Evolutionary conservation across 2,888 invertebrate genomes (phyloP).

Genomic region (Amphipyra berbera): DNA sequence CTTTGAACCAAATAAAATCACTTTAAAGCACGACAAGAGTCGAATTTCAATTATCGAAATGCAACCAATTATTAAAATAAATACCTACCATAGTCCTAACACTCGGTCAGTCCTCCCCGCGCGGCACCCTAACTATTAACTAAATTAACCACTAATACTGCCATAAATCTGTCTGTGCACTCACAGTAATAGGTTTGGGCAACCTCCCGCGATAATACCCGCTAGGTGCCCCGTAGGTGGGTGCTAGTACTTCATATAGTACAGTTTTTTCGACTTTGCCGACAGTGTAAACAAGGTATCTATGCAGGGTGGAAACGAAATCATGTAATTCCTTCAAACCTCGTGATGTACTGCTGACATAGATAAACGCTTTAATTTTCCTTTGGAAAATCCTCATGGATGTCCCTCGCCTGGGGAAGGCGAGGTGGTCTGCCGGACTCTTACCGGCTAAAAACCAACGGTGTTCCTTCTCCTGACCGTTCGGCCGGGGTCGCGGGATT

Average conservation of each 20-base stretch:
- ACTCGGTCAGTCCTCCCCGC: slow-evolving; percentile 18
- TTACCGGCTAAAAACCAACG: no score
- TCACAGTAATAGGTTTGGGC: slow-evolving; percentile 58
- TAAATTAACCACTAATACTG: slow-evolving; percentile 71
- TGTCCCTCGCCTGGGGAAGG: no score
- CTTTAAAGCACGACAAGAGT: not conserved
- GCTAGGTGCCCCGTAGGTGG: slow-evolving; percentile 25
- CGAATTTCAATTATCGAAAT: not conserved
- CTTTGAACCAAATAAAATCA: no score
- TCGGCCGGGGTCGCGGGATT: no score
- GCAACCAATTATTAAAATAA: slow-evolving; percentile 13
- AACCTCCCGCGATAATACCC: slow-evolving; percentile 33
- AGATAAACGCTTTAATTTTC: no score
- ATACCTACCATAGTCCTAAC: slow-evolving; percentile 22
- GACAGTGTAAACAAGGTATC: slow-evolving; percentile 24
- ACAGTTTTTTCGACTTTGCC: slow-evolving; percentile 1
- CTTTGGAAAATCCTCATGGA: no score
- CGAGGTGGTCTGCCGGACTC: no score
- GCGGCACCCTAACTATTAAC: slow-evolving; percentile 64
- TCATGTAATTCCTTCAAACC: no score
- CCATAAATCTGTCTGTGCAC: slow-evolving; percentile 74
- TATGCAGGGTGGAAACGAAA: no score
- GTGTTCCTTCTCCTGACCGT: no score
- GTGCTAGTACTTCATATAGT: not conserved
- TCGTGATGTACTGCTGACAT: no score